Percentiles rank a stretch among this genome's conserved stretches.
These are phyloP conservation scores for Lasiommata megera DNA, from an alignment of 2,888 invertebrate genomes.

Conservation along the genomic window DNA sequence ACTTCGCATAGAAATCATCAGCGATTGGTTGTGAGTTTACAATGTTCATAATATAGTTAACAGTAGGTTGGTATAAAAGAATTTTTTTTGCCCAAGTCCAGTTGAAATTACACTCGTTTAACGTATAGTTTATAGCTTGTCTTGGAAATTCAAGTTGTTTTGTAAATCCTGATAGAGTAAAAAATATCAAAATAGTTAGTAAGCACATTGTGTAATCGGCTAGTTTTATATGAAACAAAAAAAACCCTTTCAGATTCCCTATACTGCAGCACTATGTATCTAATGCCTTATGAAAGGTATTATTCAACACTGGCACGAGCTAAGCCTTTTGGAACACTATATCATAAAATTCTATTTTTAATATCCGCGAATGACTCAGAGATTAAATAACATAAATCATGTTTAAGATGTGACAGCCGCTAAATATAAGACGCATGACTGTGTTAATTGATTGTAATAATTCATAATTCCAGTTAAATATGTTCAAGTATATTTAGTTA, in stretches of 20 bases:
- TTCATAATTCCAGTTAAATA: too few relatives aligned
- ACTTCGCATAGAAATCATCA: conserved; percentile 9
- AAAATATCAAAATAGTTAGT: not conserved
- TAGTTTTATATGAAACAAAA: not conserved
- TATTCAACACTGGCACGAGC: not conserved
- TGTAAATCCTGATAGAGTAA: not conserved
- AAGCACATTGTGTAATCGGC: not conserved
- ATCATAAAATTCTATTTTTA: not conserved
- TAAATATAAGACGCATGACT: not conserved
- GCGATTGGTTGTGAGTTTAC: conserved; percentile 1
- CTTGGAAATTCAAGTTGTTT: not conserved
- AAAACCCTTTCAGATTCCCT: not conserved
- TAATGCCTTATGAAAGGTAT: not conserved
- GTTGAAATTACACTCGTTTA: not conserved
- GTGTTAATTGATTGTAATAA: not conserved
- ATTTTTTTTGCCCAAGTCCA: not conserved
- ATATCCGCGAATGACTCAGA: not conserved
- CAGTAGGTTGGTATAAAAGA: not conserved
- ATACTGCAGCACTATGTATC: not conserved
- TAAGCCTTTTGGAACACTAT: not conserved
- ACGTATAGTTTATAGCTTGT: not conserved
- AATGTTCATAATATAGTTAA: conserved; percentile 1
- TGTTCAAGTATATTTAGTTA: too few relatives aligned
- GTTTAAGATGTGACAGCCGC: not conserved
- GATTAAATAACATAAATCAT: not conserved